Percentiles rank a stretch among this genome's conserved stretches.
These are phyloP conservation scores for Takifugu bimaculatus DNA, from an alignment of 2,113 vertebrate species.

Conservation along the genomic window DNA sequence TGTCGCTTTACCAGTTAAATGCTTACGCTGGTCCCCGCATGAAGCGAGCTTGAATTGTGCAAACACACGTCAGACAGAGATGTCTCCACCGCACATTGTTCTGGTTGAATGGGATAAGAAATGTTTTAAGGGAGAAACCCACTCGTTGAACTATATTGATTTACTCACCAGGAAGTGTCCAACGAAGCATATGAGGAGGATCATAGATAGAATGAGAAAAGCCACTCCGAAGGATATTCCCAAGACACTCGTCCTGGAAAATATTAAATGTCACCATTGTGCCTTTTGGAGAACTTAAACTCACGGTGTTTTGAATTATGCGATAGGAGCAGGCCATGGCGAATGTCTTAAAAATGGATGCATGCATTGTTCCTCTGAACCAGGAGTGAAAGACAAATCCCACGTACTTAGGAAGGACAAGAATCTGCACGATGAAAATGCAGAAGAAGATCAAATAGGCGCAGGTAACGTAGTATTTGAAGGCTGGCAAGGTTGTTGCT, in stretches of 20 bases:
- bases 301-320: too few relatives aligned
- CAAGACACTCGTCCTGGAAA: constrained; percentile 82
- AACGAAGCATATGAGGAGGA: constrained; percentile 91
- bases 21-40: too few relatives aligned
- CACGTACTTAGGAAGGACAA: constrained; percentile 94
- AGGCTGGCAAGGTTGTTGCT: constrained; percentile 91
- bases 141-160: not conserved
- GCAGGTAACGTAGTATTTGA: constrained; percentile 97
- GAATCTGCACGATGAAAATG: constrained; percentile 93
- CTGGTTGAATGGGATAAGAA: not conserved
- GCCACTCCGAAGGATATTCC: constrained; percentile 91
- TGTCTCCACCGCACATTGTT: too few relatives aligned
- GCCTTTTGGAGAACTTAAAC: not conserved
- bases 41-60: too few relatives aligned
- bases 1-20: too few relatives aligned
- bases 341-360: not conserved
- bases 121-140: not conserved
- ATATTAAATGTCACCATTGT: not conserved
- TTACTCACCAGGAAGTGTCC: constrained; percentile 89
- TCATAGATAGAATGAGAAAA: constrained; percentile 86
- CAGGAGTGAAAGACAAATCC: not conserved
- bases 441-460: constrained; percentile 95
- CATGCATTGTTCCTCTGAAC: not conserved
- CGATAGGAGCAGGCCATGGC: not conserved
- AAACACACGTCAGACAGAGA: too few relatives aligned